Percentiles rank a stretch among this genome's conserved stretches.
Evolutionary conservation across 2,888 invertebrate genomes (phyloP).

Genomic region (Euzophera pinguis): DNA sequence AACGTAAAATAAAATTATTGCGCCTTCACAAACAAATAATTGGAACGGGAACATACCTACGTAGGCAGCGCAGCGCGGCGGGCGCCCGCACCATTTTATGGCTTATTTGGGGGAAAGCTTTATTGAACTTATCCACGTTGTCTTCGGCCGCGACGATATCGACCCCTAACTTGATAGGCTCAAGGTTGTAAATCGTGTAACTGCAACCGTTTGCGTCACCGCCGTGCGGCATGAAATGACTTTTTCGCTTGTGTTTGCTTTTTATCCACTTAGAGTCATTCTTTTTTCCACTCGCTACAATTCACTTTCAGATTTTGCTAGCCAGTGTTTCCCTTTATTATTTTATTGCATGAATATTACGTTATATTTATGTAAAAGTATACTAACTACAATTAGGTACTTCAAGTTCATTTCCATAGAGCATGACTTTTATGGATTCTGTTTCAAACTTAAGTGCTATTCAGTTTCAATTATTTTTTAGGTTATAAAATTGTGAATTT

Average conservation of each 20-base stretch:
- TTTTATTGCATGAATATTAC: slow-evolving; percentile 55
- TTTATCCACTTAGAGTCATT: slow-evolving; percentile 78
- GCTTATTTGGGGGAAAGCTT: slow-evolving; percentile 80
- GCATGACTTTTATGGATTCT: slow-evolving; percentile 1
- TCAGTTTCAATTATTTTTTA: slow-evolving; percentile 2
- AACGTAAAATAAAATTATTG: slow-evolving; percentile 80
- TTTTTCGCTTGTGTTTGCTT: slow-evolving; percentile 77
- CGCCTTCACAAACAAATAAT: slow-evolving; percentile 79
- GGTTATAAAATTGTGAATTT: background rate
- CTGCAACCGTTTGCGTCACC: slow-evolving; percentile 52
- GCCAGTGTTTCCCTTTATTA: slow-evolving; percentile 56
- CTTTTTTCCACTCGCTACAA: slow-evolving; percentile 77
- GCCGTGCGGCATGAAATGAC: slow-evolving; percentile 75
- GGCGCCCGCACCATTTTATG: slow-evolving; percentile 75
- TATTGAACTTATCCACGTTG: slow-evolving; percentile 76
- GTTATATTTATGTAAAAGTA: slow-evolving; percentile 9
- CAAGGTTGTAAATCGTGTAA: slow-evolving; percentile 43
- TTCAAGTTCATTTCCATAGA: slow-evolving; percentile 10
- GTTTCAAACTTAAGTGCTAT: background rate
- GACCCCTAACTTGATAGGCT: slow-evolving; percentile 39
- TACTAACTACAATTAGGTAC: slow-evolving; percentile 22
- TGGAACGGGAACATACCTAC: slow-evolving; percentile 67
- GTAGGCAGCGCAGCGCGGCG: slow-evolving; percentile 62
- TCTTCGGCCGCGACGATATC: slow-evolving; percentile 46
- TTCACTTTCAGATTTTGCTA: slow-evolving; percentile 75